Base-by-base conservation (phyloP, 2,113 vertebrate genomes). In the Polypterus senegalus region DNA sequence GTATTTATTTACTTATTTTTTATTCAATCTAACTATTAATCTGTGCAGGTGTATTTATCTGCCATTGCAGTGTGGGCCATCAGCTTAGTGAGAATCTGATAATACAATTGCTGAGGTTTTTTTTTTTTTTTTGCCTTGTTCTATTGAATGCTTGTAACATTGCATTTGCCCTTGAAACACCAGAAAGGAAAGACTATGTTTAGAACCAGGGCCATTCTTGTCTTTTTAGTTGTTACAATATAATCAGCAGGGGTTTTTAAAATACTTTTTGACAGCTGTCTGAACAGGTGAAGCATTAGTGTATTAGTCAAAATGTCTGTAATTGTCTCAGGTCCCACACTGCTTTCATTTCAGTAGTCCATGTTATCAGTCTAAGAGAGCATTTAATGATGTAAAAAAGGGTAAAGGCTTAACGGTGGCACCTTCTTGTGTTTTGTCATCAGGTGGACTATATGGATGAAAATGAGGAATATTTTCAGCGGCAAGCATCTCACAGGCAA, bases 371-470 rank as follows among this genome's bases (percentile, higher is more conserved):
- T 27, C 27, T 2, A 27, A 27, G 27, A 27, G 27, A 27, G 27
- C 27, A 27, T 27, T 27, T 27, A 27, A 27, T 27, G 27, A 27
- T 27, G 27, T 27, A 27, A 27, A 27, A 27, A 27, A 55, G 54
- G 10, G 27, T n/a, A 55, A 55, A 55, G 54, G 10, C 54, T 27
- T 55, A 27, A 27, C 54, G 54, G 54, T 27, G 27, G 49, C 66
- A 66, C 64, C 65, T 71, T 65, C 64, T 68, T 60, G 58, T 69
- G 61, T 1, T 71, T 66, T 65, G 67, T 1, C 71, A 79, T 47
- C 75, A 99, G 96, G 94, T 98, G 78, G 96, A 98, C 89, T 98
- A 97, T 80, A 97, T 99, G 92, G 94, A 99, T 86, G 94, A 99
- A 88, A 96, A 94, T 94, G 96, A 99, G 83, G 96, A 98, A 70